Conservation (phyloP, 2,113 vertebrate genomes). For the Chlorodrepanis virens region DNA sequence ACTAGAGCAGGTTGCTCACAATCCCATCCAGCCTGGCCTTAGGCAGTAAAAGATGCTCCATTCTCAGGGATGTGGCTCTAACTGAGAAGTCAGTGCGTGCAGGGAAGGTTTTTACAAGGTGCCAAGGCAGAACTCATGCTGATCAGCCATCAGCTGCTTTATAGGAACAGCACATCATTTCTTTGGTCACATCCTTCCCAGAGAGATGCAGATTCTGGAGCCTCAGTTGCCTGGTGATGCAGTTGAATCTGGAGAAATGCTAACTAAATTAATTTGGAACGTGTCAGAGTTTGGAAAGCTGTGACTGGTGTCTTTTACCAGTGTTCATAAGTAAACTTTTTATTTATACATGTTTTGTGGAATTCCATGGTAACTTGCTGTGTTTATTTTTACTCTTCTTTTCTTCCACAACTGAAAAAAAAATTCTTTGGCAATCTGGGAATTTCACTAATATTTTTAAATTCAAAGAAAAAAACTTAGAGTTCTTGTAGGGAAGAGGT, state of each 20-base stretch:
- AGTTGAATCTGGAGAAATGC: background rate
- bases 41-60: background rate
- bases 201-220: background rate
- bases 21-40: background rate
- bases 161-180: fast-evolving
- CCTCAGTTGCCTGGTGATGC: background rate
- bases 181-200: background rate
- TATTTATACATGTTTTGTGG: background rate
- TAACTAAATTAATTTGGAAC: background rate
- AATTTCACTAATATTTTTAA: background rate
- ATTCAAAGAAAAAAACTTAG: background rate
- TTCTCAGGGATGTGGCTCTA: background rate
- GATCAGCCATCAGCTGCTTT: background rate
- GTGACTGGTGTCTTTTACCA: background rate
- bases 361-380: background rate
- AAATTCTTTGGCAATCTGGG: background rate
- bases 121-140: background rate
- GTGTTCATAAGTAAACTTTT: background rate
- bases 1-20: background rate
- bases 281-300: background rate
- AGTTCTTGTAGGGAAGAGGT: background rate
- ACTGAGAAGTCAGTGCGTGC: background rate
- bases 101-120: background rate
- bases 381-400: background rate
- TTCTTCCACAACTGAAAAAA: background rate